Percentiles rank a stretch among this genome's conserved stretches.
Evolutionary conservation across 2,797 vertebrate species (phyloP).

Genomic region (Notolabrus celidotus): DNA sequence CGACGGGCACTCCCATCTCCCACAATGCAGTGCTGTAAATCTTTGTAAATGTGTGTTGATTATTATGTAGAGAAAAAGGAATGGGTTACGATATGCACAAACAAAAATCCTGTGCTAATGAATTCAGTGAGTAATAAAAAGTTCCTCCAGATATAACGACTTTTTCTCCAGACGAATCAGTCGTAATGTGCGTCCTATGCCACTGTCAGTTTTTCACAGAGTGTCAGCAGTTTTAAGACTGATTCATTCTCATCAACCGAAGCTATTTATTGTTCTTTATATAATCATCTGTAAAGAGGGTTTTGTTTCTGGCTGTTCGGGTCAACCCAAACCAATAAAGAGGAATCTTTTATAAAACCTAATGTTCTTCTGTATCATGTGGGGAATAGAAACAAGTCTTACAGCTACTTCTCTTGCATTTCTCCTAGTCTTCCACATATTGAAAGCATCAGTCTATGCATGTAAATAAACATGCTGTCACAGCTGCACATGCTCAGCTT

Average conservation of each 20-base stretch:
- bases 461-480: slow-evolving; percentile 61
- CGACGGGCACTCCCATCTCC: slow-evolving; percentile 80
- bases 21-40: slow-evolving; percentile 91
- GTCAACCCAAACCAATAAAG: slow-evolving; percentile 85
- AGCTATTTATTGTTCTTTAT: slow-evolving; percentile 88
- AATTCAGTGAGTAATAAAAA: slow-evolving; percentile 78
- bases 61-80: slow-evolving; percentile 83
- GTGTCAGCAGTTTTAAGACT: slow-evolving; percentile 66
- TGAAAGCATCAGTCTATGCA: slow-evolving; percentile 21
- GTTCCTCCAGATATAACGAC: slow-evolving; percentile 58
- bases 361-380: slow-evolving; percentile 83
- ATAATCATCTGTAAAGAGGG: slow-evolving; percentile 83
- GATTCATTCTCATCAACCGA: slow-evolving; percentile 76
- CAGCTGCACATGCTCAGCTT: slow-evolving; percentile 47
- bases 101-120: slow-evolving; percentile 81
- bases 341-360: slow-evolving; percentile 86
- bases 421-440: neutral
- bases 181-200: slow-evolving; percentile 72
- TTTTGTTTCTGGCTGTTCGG: slow-evolving; percentile 77
- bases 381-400: slow-evolving; percentile 43
- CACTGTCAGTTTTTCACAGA: slow-evolving; percentile 75
- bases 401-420: slow-evolving; percentile 27
- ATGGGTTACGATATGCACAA: slow-evolving; percentile 79
- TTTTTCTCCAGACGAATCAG: slow-evolving; percentile 58
- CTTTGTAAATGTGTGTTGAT: slow-evolving; percentile 93